Conservation (phyloP, 2,797 vertebrate species). For the Urophycis tenuis region DNA sequence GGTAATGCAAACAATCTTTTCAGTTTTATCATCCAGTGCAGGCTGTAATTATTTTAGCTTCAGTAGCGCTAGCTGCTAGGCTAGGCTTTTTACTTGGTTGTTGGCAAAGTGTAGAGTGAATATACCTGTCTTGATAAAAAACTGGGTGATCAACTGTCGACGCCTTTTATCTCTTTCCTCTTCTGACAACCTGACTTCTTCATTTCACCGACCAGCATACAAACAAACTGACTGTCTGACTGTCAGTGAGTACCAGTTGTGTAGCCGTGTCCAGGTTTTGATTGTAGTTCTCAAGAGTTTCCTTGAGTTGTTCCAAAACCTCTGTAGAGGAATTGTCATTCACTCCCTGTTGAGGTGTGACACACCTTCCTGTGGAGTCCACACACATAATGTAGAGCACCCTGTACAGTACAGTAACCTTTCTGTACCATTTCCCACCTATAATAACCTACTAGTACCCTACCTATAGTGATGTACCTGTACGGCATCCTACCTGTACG, state of each 20-base stretch:
- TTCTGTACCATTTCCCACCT: background rate
- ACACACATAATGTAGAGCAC: conserved; percentile 8
- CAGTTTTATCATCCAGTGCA: too few relatives aligned
- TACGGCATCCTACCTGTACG: background rate
- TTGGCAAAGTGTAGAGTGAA: too few relatives aligned
- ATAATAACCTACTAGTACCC: conserved; percentile 9
- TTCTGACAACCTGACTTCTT: too few relatives aligned
- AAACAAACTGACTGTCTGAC: too few relatives aligned
- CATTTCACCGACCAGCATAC: too few relatives aligned
- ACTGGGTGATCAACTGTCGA: too few relatives aligned
- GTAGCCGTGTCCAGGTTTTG: conserved; percentile 36
- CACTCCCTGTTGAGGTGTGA: conserved; percentile 41
- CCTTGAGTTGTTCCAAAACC: conserved; percentile 39
- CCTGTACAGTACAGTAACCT: conserved; percentile 9
- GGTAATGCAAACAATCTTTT: too few relatives aligned
- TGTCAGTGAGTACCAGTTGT: conserved; percentile 38
- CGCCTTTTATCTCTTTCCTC: too few relatives aligned
- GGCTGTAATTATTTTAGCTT: too few relatives aligned
- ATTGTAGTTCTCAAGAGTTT: conserved; percentile 12
- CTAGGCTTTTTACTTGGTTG: too few relatives aligned
- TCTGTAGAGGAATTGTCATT: conserved; percentile 27
- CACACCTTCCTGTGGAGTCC: background rate
- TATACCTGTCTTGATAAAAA: too few relatives aligned
- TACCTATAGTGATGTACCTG: background rate
- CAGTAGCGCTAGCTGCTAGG: too few relatives aligned